A percentile compares a stretch with the other conserved stretches of the same genome.
Conservation (phyloP, 2,113 vertebrate species). For the Takifugu bimaculatus region DNA sequence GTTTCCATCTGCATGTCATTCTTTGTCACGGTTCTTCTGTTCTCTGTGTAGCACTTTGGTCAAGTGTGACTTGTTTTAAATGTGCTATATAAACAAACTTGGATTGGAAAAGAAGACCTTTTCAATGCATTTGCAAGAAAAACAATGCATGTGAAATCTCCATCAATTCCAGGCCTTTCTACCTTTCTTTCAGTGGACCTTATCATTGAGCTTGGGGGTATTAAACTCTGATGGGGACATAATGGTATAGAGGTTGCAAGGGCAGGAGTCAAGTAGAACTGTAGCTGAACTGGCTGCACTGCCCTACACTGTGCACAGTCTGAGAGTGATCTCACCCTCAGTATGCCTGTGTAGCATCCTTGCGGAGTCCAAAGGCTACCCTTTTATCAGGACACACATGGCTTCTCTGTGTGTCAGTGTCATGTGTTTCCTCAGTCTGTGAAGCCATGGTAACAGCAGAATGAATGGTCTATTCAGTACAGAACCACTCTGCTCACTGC, state of each 20-base stretch:
- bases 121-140: slow-evolving; percentile 13
- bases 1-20: no score
- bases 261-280: slow-evolving; percentile 12
- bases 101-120: no score
- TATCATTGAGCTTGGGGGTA: no score
- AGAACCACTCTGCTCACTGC: slow-evolving; percentile 15
- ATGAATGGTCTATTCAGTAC: slow-evolving; percentile 56
- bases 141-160: slow-evolving; percentile 35
- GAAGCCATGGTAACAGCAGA: slow-evolving; percentile 65
- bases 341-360: slow-evolving; percentile 25
- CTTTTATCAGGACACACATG: slow-evolving; percentile 57
- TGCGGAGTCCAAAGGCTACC: slow-evolving; percentile 40
- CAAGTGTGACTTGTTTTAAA: no score
- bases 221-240: slow-evolving; percentile 5
- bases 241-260: slow-evolving; percentile 3
- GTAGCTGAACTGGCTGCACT: slow-evolving; percentile 7
- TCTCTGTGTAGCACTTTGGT: no score
- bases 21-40: no score
- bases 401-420: slow-evolving; percentile 48
- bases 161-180: slow-evolving; percentile 16
- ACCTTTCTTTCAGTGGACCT: neutral
- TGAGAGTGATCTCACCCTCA: slow-evolving; percentile 15
- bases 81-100: no score
- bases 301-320: slow-evolving; percentile 16
- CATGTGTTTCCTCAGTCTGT: slow-evolving; percentile 33